Conservation (phyloP, 2,113 vertebrate genomes). For the Heterochromis multidens region DNA sequence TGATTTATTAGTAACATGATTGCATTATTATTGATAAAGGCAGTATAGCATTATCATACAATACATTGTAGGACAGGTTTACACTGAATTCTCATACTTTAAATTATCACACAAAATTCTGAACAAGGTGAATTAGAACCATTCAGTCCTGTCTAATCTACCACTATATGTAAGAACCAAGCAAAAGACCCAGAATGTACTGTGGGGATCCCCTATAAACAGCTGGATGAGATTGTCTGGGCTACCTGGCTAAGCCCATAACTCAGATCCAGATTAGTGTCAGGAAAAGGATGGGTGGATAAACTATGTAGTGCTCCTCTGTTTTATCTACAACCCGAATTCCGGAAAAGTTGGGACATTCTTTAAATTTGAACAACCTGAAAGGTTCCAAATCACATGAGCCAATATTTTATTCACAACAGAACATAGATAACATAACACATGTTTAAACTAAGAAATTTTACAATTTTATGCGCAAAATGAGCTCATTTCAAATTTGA, state of each 20-base stretch:
- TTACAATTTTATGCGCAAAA: no score
- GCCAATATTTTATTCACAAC: no score
- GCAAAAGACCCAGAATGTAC: neutral
- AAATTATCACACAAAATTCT: neutral
- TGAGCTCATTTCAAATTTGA: no score
- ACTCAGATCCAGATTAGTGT: neutral
- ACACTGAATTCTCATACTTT: neutral
- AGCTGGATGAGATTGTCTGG: neutral
- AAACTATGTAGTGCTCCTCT: neutral
- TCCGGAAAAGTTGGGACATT: no score
- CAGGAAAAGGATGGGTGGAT: neutral
- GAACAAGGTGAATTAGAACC: neutral
- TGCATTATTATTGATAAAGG: neutral
- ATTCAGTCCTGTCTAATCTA: no score
- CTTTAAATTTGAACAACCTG: no score
- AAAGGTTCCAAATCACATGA: no score
- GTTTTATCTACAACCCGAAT: no score
- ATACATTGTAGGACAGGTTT: neutral
- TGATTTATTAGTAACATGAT: no score
- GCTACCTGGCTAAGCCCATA: neutral
- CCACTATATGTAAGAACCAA: neutral
- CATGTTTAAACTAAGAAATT: no score
- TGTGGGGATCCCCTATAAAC: neutral
- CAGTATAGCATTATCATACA: neutral
- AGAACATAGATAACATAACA: no score